Base-by-base conservation (phyloP, 2,888 invertebrate species). In the Nemotelus nigrinus region DNA sequence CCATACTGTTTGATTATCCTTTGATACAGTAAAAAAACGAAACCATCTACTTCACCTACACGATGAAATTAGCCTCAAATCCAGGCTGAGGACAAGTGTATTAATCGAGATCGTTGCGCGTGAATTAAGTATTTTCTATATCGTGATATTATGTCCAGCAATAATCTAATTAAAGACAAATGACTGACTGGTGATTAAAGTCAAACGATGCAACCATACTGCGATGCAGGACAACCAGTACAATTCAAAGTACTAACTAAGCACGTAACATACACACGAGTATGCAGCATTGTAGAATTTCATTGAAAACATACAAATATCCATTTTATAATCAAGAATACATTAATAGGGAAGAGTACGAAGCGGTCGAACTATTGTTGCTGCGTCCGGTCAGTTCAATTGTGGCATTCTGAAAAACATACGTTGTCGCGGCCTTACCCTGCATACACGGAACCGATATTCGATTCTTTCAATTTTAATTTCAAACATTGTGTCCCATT, bases 301-400 rank as follows among this genome's bases (percentile, higher is more conserved):
- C 53, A 68, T 68, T 68, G 70, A 70, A 70, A 70, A 70, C 70
- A 70, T 70, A 70, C 70, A 70, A 70, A 70, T 70, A 70, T 70
- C 70, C 55, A 70, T 70, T 70, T 70, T 39, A 70, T 70, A 70
- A 70, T 70, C 55, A 70, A 44, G 70, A 70, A 70, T 70, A 44
- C 70, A 70, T 70, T 70, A 55, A 7, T 55, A 70, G 53, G 55
- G 55, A 70, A 70, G 55, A 60, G 41, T 60, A 47, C 44, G 50
- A 48, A 58, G 10, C 25, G n/a, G n/a, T 58, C 10, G 10, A 8
- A 65, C 45, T 45, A 25, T 45, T 65, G 68, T 53, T 68, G 68
- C 68, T 70, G 41, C 5, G 53, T 53, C 25, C 25, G 55, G 41
- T 47, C 25, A 4, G 50, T 68, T 63, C 63, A 43, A 25, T 10